phyloP scores from a whole-genome alignment of 2,797 vertebrate genomes.

The Sebastes goodei region DNA sequence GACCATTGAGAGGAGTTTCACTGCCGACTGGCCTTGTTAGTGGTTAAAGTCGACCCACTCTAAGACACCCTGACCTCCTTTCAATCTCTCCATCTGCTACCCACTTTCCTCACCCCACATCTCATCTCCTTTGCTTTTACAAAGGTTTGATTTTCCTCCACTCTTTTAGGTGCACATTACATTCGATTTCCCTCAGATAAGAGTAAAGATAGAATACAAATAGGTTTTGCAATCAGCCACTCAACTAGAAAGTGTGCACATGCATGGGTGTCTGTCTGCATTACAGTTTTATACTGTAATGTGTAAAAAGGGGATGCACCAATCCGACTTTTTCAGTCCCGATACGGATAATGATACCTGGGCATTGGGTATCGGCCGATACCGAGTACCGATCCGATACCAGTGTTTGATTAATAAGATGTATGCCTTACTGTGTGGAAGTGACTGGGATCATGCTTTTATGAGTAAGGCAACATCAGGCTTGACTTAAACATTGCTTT shows the following conservation, averaged over 20 bases:
- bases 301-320: neutral
- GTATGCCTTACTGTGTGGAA: no score
- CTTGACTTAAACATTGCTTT: no score
- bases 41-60: neutral
- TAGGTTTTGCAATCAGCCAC: neutral
- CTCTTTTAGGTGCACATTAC: neutral
- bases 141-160: neutral
- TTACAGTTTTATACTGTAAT: neutral
- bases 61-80: neutral
- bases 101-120: neutral
- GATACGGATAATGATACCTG: accelerated
- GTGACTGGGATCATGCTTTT: no score
- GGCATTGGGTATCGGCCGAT: no score
- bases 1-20: neutral
- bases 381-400: no score
- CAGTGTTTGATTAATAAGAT: no score
- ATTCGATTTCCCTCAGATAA: neutral
- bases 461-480: no score
- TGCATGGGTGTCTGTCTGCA: neutral
- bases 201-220: neutral
- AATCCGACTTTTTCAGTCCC: no score
- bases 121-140: neutral
- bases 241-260: neutral
- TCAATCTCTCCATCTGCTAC: neutral
- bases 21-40: neutral